These are phyloP conservation scores for Clistopyga incitator DNA, from an alignment of 2,888 invertebrate species.

Conservation along the genomic window DNA sequence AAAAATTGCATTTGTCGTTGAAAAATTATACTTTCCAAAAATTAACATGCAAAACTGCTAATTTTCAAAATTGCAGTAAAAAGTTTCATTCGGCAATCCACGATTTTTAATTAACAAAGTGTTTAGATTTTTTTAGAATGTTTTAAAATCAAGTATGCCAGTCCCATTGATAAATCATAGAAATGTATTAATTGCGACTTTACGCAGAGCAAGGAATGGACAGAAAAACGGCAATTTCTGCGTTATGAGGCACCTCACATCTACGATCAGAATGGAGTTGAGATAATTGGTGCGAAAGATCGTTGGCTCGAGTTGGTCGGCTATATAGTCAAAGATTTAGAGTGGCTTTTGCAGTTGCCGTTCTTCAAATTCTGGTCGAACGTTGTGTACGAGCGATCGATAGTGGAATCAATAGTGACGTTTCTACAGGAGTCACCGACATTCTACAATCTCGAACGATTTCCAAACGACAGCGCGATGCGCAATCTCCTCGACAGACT, in stretches of 20 bases:
- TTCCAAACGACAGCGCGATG: slow-evolving; percentile 84
- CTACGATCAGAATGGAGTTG: slow-evolving; percentile 83
- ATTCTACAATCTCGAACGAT: slow-evolving; percentile 86
- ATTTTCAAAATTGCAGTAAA: too few species aligned
- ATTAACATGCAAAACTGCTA: too few species aligned
- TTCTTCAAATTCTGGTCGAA: slow-evolving; percentile 92
- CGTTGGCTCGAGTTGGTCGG: slow-evolving; percentile 89
- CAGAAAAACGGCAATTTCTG: slow-evolving; percentile 86
- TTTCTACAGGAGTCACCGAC: slow-evolving; percentile 91
- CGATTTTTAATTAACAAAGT: too few species aligned
- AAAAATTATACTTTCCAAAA: too few species aligned
- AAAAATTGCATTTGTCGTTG: too few species aligned
- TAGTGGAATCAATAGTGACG: slow-evolving; percentile 88
- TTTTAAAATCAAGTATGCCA: neutral
- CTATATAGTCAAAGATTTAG: slow-evolving; percentile 88
- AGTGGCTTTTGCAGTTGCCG: slow-evolving; percentile 88
- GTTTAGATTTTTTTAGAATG: too few species aligned
- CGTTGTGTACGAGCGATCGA: slow-evolving; percentile 88
- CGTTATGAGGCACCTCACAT: slow-evolving; percentile 87
- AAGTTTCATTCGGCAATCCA: too few species aligned
- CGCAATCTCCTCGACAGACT: slow-evolving; percentile 87
- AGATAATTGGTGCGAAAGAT: slow-evolving; percentile 86
- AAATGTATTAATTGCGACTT: neutral
- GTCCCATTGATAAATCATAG: neutral
- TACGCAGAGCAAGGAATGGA: slow-evolving; percentile 86